Evolutionary conservation across 2,113 vertebrate genomes (phyloP), one percentile per base, ranked within the genome.

Genomic region (Ceyx melanurus): DNA sequence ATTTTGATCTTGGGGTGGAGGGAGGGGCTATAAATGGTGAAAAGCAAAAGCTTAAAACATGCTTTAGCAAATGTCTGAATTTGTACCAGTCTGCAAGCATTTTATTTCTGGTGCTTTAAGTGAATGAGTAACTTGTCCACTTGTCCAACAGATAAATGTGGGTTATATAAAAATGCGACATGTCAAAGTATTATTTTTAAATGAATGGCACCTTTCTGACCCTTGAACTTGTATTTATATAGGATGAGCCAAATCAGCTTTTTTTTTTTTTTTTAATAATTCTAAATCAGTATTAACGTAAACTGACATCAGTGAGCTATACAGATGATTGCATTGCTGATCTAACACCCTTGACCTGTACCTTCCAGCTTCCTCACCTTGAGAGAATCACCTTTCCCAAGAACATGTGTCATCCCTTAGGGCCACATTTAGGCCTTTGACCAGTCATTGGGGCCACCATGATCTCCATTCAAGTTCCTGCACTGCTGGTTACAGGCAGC

Each of bases 401-500:
- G 82, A 56, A 26, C 22, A 37, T 0, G 0, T 31, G 33, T 22
- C n/a, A 48, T 23, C 43, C 35, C 37, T 15, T 35, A 17, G 33
- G 43, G 45, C n/a, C 7, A 4, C 11, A 18, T 10, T 46, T 11
- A 13, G 20, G 31, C 61, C 71, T 85, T 5, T 48, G 43, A 25
- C 33, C 54, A 14, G 28, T 28, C 29, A 22, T 14, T 14, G 67
- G 51, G 62, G 42, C n/a, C n/a, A 60, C 31, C 6, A 2, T 1
- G 4, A 57, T 17, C 15, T 26, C 12, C 18, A 6, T 19, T 20
- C 19, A 20, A 58, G 33, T 53, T 50, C 16, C 35, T 13, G 33
- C 35, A 31, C 51, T 7, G 1, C 7, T 7, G 48, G 18, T 25
- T 31, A 7, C 4, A 14, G 45, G 45, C 60, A 37, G 65, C 51